phyloP scores from a whole-genome alignment of 2,888 invertebrate species.

The Polydrusus tereticollis region DNA sequence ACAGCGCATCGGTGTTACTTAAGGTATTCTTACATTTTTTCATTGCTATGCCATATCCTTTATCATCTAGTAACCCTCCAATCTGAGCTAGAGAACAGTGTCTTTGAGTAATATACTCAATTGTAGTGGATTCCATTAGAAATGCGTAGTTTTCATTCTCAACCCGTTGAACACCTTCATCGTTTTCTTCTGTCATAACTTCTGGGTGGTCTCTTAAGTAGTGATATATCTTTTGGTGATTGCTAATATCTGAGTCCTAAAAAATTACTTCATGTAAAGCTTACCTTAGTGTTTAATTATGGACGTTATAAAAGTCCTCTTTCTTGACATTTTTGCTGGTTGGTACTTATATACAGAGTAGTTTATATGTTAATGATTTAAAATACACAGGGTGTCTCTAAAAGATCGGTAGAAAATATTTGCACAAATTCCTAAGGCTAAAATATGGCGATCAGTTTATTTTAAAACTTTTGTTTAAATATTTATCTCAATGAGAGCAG shows the following conservation, averaged over 20 bases:
- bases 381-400: too few relatives aligned
- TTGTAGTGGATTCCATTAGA: conserved; percentile 90
- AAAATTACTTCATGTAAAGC: conserved; percentile 39
- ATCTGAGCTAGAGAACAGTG: conserved; percentile 82
- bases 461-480: too few relatives aligned
- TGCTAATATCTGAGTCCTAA: conserved; percentile 82
- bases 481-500: too few relatives aligned
- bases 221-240: conserved; percentile 84
- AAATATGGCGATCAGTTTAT: too few relatives aligned
- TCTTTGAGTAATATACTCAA: conserved; percentile 86
- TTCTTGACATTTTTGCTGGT: too few relatives aligned
- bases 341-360: too few relatives aligned
- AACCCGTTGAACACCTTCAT: conserved; percentile 74
- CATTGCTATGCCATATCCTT: conserved; percentile 91
- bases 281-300: not conserved
- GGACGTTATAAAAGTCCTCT: too few relatives aligned
- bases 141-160: conserved; percentile 78
- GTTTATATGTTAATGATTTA: too few relatives aligned
- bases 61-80: conserved; percentile 82
- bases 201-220: conserved; percentile 81
- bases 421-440: too few relatives aligned
- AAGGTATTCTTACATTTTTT: conserved; percentile 74
- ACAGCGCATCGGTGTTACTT: too few relatives aligned
- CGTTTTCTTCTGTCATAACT: conserved; percentile 72
- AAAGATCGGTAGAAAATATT: too few relatives aligned